A percentile compares a stretch with the other conserved stretches of the same genome.
Evolutionary conservation across 2,888 invertebrate species (phyloP).

Genomic region (Leptopterna dolabrata): DNA sequence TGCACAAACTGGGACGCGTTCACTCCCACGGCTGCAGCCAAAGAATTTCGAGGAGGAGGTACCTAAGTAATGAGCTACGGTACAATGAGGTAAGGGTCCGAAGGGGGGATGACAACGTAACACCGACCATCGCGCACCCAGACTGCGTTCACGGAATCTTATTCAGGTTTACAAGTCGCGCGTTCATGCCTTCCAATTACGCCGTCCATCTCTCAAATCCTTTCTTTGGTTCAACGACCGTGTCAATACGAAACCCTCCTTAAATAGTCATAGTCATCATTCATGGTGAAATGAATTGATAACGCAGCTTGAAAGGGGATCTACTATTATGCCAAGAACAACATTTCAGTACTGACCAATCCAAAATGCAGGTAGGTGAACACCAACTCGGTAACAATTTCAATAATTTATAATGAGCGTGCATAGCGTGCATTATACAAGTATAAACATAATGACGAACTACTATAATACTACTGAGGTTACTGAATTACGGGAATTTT

Average conservation of each 20-base stretch:
- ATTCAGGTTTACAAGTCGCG: not conserved
- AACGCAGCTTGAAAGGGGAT: no score
- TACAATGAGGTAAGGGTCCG: not conserved
- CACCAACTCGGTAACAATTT: no score
- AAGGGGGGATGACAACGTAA: not conserved
- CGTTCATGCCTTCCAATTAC: not conserved
- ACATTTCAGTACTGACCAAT: no score
- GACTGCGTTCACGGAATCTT: not conserved
- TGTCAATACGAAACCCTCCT: not conserved
- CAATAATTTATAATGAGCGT: no score
- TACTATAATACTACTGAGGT: no score
- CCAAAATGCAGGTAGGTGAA: no score
- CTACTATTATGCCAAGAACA: no score
- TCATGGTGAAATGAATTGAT: not conserved
- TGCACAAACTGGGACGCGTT: not conserved
- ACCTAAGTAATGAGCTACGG: not conserved
- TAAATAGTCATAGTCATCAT: not conserved
- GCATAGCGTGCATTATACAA: no score
- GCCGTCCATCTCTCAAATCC: not conserved
- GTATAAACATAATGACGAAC: no score
- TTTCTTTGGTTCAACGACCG: not conserved
- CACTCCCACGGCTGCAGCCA: not conserved
- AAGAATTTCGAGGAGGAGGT: not conserved
- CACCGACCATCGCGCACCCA: not conserved
- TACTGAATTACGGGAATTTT: no score